Evolutionary conservation across 1,140 invertebrate genomes (phyloP), one percentile per base, ranked within the genome.

Genomic region (Leptopilina boulardi): DNA sequence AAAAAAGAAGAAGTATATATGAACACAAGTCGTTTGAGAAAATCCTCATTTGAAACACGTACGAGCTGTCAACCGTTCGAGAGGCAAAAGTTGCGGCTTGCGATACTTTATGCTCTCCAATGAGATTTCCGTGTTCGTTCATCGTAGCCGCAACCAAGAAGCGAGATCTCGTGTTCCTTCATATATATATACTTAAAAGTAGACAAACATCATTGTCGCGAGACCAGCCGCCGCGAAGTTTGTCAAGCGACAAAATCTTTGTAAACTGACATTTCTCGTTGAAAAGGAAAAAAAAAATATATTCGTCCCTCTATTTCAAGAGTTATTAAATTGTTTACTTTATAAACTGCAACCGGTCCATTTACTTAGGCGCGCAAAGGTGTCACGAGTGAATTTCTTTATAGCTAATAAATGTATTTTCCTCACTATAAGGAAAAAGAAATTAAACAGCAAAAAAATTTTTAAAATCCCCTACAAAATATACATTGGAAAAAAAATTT

Each of bases 21-120:
- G 21, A 66, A 66, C 1, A 66, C 13, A 38, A 4, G 23, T 3
- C 13, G 26, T 47, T 66, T 66, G 59, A 30, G 59, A 66, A 66
- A 66, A 66, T 66, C 59, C 59, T 66, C 15, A 66, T 66, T 66
- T 66, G 26, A 66, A 13, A 66, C 59, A 66, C 26, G 59, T 66
- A 66, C 0, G 10, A 66, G 23, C 59, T 66, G 59, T 66, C 59
- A 66, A 47, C n/a, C 42, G 42, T 47, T 47, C 42, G 42, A 66
- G 59, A 66, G 59, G 26, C 26, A 34, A 30, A 30, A 66, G 26
- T 66, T 66, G 21, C 23, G 26, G 10, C 26, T 30, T 66, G 23
- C 59, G 23, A 30, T 66, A 66, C 56, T 66, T 66, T 30, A 66
- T 66, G 56, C 23, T 26, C 56, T 30, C 30, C 56, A 66, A 66